Percentiles rank a stretch among this genome's conserved stretches.
phyloP scores from a whole-genome alignment of 2,797 vertebrate genomes.

The Spinus pinus region DNA sequence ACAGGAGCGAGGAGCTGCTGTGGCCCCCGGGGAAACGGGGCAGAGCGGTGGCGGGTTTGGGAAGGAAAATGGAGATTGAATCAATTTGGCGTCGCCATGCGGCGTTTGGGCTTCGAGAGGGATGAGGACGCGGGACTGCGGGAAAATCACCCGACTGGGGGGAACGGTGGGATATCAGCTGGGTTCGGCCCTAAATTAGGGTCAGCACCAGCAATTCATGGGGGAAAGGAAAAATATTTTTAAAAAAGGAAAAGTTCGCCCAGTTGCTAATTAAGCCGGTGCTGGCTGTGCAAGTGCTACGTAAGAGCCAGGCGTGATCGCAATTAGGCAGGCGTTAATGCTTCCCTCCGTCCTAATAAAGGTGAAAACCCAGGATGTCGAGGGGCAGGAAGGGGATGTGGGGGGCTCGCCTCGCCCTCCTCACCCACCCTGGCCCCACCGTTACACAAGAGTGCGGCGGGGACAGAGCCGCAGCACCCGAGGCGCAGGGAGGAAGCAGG shows the following conservation, averaged over 20 bases:
- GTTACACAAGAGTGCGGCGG: neutral
- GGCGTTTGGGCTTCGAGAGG: neutral
- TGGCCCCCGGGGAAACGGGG: neutral
- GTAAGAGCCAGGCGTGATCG: neutral
- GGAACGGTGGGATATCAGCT: neutral
- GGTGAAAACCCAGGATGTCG: neutral
- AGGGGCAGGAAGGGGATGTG: neutral
- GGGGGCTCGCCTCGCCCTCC: neutral
- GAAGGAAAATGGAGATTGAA: neutral
- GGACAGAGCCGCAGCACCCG: neutral
- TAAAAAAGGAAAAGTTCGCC: neutral
- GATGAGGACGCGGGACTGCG: neutral
- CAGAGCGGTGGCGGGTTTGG: neutral
- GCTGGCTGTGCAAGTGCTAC: neutral
- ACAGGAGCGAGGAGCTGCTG: neutral
- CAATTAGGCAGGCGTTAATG: neutral
- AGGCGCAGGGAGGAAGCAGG: accelerated
- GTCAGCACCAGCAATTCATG: neutral
- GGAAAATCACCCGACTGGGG: accelerated
- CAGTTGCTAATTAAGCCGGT: neutral
- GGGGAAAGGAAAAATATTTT: neutral
- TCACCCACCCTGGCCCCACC: neutral
- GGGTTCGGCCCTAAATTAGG: neutral
- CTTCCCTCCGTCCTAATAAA: neutral
- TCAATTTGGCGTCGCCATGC: neutral